Conservation (phyloP, 2,113 vertebrate genomes). For the Dendrocopos noguchii region DNA sequence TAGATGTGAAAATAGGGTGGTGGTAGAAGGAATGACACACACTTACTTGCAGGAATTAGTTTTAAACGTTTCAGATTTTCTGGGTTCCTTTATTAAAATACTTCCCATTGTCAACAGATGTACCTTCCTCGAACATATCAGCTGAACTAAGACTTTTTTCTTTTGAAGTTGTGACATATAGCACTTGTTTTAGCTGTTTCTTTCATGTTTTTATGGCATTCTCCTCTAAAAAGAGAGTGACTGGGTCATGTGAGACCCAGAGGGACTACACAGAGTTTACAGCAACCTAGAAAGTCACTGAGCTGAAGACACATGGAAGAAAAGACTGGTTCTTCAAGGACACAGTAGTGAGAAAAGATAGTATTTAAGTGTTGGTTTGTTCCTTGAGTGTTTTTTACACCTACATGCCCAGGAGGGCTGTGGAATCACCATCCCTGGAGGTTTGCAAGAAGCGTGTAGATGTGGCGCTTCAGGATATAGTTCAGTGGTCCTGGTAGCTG, state of each 20-base stretch:
- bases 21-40: background rate
- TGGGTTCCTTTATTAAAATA: background rate
- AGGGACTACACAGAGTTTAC: background rate
- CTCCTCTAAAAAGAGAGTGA: background rate
- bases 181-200: background rate
- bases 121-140: background rate
- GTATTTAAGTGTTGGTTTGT: background rate
- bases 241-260: background rate
- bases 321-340: background rate
- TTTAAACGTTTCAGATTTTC: background rate
- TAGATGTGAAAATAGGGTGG: background rate
- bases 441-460: too few species aligned
- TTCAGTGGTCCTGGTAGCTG: too few species aligned
- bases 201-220: background rate
- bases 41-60: background rate
- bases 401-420: background rate
- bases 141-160: background rate
- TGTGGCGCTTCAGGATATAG: too few species aligned
- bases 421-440: too few species aligned
- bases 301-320: slow-evolving; percentile 26
- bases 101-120: background rate
- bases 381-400: background rate
- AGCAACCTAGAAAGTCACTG: background rate
- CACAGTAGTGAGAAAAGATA: background rate
- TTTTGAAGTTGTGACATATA: background rate